Evolutionary conservation across 1,140 invertebrate genomes (phyloP).

Genomic region (Orius insidiosus): DNA sequence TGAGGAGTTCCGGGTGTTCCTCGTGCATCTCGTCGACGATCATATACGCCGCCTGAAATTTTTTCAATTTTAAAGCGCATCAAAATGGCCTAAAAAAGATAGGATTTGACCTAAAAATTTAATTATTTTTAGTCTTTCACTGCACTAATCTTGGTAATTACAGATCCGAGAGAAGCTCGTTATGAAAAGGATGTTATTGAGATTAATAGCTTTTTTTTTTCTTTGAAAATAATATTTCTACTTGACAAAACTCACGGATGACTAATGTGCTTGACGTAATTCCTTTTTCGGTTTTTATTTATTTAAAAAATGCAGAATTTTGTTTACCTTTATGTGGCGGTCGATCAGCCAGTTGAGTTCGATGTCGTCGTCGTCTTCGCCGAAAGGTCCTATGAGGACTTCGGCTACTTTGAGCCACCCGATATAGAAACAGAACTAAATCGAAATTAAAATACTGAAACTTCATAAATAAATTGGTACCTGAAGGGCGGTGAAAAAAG

Average conservation of each 20-base stretch:
- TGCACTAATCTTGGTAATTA: too few species aligned
- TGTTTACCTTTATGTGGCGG: slow-evolving; percentile 62
- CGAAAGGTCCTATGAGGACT: slow-evolving; percentile 80
- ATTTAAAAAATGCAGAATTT: background rate
- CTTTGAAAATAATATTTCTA: too few species aligned
- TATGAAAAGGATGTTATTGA: too few species aligned
- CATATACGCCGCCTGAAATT: slow-evolving; percentile 64
- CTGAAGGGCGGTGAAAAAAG: slow-evolving; percentile 79
- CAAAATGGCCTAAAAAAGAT: too few species aligned
- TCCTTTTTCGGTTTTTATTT: background rate
- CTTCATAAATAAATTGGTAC: slow-evolving; percentile 36
- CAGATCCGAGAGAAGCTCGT: too few species aligned
- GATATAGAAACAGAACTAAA: slow-evolving; percentile 87
- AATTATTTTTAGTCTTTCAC: too few species aligned
- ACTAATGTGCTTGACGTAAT: background rate
- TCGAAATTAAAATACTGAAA: slow-evolving; percentile 17
- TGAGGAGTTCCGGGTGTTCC: slow-evolving; percentile 69
- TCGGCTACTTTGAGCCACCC: slow-evolving; percentile 92
- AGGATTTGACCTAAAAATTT: too few species aligned
- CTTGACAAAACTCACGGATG: slow-evolving; percentile 3
- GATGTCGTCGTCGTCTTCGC: slow-evolving; percentile 89
- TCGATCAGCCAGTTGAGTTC: slow-evolving; percentile 82
- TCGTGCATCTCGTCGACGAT: slow-evolving; percentile 84
- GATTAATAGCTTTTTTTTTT: too few species aligned
- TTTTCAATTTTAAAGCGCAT: too few species aligned